Percentiles rank a stretch among this genome's conserved stretches.
phyloP scores from a whole-genome alignment of 2,888 invertebrate species.

The Emmelina monodactyla region DNA sequence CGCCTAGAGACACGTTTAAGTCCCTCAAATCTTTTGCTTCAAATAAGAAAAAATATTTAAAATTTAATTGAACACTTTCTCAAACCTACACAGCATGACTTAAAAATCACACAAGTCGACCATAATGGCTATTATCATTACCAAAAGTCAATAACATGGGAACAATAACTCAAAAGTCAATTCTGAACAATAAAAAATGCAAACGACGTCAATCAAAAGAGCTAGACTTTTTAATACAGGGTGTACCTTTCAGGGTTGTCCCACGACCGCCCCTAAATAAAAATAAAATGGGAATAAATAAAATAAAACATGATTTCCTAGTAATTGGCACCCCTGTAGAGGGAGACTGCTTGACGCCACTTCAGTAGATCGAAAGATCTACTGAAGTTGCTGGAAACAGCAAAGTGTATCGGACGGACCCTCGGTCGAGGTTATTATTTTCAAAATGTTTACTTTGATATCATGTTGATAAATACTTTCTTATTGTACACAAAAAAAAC shows the following conservation, averaged over 20 bases:
- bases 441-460: constrained; percentile 38
- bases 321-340: constrained; percentile 63
- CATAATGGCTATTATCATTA: constrained; percentile 10
- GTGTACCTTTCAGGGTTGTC: constrained; percentile 59
- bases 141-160: constrained; percentile 18
- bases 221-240: constrained; percentile 53
- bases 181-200: constrained; percentile 41
- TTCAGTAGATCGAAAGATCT: constrained; percentile 60
- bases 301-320: constrained; percentile 59
- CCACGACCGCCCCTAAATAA: constrained; percentile 65
- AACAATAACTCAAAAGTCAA: constrained; percentile 42
- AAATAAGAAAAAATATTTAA: too few species aligned
- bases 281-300: too few species aligned
- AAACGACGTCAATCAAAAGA: constrained; percentile 56
- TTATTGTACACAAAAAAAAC: background rate
- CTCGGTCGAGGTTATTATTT: constrained; percentile 43
- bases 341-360: constrained; percentile 49
- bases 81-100: too few species aligned
- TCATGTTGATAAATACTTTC: constrained; percentile 18
- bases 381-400: too few species aligned
- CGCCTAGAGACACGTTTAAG: too few species aligned
- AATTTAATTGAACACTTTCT: too few species aligned
- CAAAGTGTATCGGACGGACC: constrained; percentile 35
- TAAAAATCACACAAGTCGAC: too few species aligned
- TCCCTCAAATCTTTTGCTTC: too few species aligned